A percentile compares a stretch with the other conserved stretches of the same genome.
phyloP scores from a whole-genome alignment of 2,888 invertebrate genomes.

The Lycophotia porphyrea region DNA sequence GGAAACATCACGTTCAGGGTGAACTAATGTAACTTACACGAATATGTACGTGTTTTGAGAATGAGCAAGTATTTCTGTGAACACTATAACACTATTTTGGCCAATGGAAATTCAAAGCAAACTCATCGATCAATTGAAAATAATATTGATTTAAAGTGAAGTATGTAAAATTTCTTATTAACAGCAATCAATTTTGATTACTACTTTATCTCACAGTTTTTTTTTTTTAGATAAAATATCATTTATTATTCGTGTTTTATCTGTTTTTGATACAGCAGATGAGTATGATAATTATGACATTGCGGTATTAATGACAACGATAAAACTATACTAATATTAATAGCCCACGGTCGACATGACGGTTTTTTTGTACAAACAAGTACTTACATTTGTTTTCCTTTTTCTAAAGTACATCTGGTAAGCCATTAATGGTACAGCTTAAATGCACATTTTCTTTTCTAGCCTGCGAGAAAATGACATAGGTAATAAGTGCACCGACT shows the following conservation, averaged over 20 bases:
- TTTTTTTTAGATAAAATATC: not conserved
- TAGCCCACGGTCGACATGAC: not conserved
- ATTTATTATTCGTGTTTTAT: constrained; percentile 9
- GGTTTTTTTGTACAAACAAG: not conserved
- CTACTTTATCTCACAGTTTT: not conserved
- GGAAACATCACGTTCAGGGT: constrained; percentile 46
- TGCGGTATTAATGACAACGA: constrained; percentile 10
- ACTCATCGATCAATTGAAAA: not conserved
- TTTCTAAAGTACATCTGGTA: not conserved
- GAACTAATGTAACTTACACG: constrained; percentile 5
- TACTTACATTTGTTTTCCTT: not conserved
- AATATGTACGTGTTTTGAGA: constrained; percentile 30
- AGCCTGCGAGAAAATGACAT: not conserved
- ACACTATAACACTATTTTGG: not conserved
- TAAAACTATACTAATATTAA: constrained; percentile 6
- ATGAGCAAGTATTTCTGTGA: constrained; percentile 11
- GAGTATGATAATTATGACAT: not conserved
- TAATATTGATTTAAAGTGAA: not conserved
- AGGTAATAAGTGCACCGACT: not conserved
- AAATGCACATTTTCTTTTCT: not conserved
- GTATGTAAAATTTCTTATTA: not conserved
- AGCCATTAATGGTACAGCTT: not conserved
- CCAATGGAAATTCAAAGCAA: not conserved
- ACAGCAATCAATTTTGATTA: constrained; percentile 20
- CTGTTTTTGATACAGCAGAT: not conserved